Conservation (phyloP, 2,888 invertebrate genomes). For the Drosophila setosimentum region DNA sequence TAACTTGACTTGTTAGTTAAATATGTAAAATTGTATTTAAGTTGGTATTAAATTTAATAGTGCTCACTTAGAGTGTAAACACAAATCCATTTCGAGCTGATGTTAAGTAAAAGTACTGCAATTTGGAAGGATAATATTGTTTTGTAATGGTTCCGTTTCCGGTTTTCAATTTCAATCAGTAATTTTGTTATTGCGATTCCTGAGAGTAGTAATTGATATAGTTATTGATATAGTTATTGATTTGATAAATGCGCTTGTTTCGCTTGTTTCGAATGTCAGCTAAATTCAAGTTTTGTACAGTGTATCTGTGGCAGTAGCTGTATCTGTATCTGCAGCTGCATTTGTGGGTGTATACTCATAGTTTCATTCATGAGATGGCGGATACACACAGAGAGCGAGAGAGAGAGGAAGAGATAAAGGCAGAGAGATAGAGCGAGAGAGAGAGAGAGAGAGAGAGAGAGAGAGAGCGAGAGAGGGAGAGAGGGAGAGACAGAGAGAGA, state of each 20-base stretch:
- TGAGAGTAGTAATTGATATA: too few relatives aligned
- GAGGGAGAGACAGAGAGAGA: constrained; percentile 10
- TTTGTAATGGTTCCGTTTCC: neutral
- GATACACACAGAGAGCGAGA: constrained; percentile 28
- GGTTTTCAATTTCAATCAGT: neutral
- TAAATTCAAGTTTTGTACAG: neutral
- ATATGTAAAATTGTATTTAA: neutral
- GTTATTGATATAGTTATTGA: too few relatives aligned
- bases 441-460: constrained; percentile 4
- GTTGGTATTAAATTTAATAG: neutral
- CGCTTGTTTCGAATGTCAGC: neutral
- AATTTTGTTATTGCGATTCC: neutral
- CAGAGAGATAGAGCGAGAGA: constrained; percentile 6
- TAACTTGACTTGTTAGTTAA: neutral
- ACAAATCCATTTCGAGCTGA: neutral
- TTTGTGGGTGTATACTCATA: constrained; percentile 50
- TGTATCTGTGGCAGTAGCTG: neutral
- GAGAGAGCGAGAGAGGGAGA: neutral
- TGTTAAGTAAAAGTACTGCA: neutral
- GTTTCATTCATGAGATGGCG: constrained; percentile 56
- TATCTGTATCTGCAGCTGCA: constrained; percentile 22
- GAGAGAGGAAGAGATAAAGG: constrained; percentile 12
- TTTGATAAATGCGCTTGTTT: too few relatives aligned
- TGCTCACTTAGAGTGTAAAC: too few relatives aligned
- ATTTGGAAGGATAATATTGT: neutral